phyloP scores from a whole-genome alignment of 2,888 invertebrate genomes.

The Dryocosmus kuriphilus region DNA sequence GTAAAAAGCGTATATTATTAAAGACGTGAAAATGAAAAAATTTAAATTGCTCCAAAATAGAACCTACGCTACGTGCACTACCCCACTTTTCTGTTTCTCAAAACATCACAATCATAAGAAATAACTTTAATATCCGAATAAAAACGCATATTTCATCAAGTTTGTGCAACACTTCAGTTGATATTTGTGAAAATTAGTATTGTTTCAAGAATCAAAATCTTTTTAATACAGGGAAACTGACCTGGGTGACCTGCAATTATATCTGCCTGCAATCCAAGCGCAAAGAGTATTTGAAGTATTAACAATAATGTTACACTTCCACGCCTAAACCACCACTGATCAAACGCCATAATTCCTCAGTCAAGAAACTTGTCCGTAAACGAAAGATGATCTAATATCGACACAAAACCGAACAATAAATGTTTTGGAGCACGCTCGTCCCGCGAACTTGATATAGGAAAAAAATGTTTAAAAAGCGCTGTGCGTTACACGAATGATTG shows the following conservation, averaged over 20 bases:
- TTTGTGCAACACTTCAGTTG: background rate
- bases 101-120: background rate
- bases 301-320: constrained; percentile 26
- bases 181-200: background rate
- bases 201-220: background rate
- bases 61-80: background rate
- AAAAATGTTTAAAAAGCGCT: constrained; percentile 7
- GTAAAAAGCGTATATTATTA: no score
- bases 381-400: constrained; percentile 2
- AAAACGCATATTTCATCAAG: background rate
- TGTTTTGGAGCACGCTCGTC: constrained; percentile 15
- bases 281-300: constrained; percentile 17
- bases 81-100: background rate
- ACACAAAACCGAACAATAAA: background rate
- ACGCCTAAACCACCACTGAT: constrained; percentile 39
- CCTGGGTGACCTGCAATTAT: constrained; percentile 9
- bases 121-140: background rate
- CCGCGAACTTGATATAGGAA: constrained; percentile 19
- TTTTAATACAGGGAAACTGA: no score
- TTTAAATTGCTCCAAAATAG: background rate
- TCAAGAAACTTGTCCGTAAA: constrained; percentile 23
- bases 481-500: constrained; percentile 2
- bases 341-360: constrained; percentile 29
- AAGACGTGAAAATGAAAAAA: background rate
- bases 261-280: constrained; percentile 22